Evolutionary conservation across 2,888 invertebrate genomes (phyloP), one percentile per base, ranked within the genome.

Genomic region (Xylota segnis): DNA sequence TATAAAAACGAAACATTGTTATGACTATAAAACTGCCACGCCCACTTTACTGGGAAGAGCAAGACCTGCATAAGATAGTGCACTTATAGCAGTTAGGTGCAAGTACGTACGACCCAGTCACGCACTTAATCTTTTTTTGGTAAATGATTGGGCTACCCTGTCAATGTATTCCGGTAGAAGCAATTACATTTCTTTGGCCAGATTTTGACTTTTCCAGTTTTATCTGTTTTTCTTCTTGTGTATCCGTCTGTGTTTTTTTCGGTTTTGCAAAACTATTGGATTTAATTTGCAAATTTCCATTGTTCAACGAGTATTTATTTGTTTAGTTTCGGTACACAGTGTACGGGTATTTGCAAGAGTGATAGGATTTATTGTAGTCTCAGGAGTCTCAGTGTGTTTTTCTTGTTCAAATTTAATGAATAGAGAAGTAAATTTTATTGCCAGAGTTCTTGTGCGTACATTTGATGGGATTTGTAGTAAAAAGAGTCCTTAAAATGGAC

Each of bases 251-350:
- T 40, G 43, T 70, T 43, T 56, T 43, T 43, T 56, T 9, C 12
- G 9, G 40, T 37, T 52, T 34, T 45, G 16, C 10, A 32, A 72
- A 72, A 72, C 59, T 61, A 43, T 43, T 61, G 59, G 59, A 72
- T 59, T 59, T 61, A 40, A 61, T 40, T 61, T 61, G 61, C 72
- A 72, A 72, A 59, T 72, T 54, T 72, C 50, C 52, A 72, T 63
- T 23, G 23, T 54, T 63, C 5, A 37, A 29, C 50, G n/a, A n/a
- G n/a, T 29, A 40, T 52, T 56, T 71, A 29, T 43, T 52, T 66
- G 12, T 56, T 56, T 56, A 0, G 7, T 0, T 18, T 10, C 7
- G 0, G 7, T 45, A 29, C 14, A 43, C n/a, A 37, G 18, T 23
- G 45, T 29, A 29, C 12, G 37, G 40, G 68, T 54, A 10, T n/a